These are phyloP conservation scores for Xenopus laevis DNA, from an alignment of 2,113 vertebrate species.

Conservation along the genomic window DNA sequence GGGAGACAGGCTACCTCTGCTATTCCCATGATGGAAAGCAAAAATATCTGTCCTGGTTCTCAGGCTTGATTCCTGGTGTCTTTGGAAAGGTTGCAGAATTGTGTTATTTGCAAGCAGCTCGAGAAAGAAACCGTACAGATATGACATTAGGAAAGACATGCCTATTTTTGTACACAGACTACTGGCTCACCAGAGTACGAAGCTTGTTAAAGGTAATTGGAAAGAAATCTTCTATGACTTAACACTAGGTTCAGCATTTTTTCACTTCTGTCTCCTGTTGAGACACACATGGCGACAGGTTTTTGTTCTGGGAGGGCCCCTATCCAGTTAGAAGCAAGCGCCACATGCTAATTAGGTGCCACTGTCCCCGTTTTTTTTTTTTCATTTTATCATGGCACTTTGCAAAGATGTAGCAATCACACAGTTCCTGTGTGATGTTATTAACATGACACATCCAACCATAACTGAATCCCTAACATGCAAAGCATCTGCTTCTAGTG, in stretches of 20 bases:
- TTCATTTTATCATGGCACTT: slow-evolving; percentile 3
- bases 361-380: slow-evolving; percentile 17
- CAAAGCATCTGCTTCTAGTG: background rate
- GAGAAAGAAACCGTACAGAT: background rate
- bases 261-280: slow-evolving; percentile 17
- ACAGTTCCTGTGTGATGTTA: slow-evolving; percentile 6
- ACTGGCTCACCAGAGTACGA: slow-evolving; percentile 8
- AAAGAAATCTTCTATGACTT: slow-evolving; percentile 10
- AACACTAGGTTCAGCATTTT: slow-evolving; percentile 10
- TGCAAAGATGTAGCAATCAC: background rate
- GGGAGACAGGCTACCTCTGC: too few species aligned
- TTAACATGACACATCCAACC: slow-evolving; percentile 18
- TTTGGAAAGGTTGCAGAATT: too few species aligned
- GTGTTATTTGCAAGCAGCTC: too few species aligned
- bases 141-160: slow-evolving; percentile 11
- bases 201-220: slow-evolving; percentile 31
- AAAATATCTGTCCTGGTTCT: too few species aligned
- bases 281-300: background rate
- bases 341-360: slow-evolving; percentile 12
- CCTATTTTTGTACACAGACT: slow-evolving; percentile 13
- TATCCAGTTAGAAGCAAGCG: background rate
- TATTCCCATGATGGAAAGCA: too few species aligned
- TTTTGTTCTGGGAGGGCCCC: background rate
- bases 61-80: too few species aligned
- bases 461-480: background rate